Conservation (phyloP, 2,797 vertebrate species). For the Lates japonicus region DNA sequence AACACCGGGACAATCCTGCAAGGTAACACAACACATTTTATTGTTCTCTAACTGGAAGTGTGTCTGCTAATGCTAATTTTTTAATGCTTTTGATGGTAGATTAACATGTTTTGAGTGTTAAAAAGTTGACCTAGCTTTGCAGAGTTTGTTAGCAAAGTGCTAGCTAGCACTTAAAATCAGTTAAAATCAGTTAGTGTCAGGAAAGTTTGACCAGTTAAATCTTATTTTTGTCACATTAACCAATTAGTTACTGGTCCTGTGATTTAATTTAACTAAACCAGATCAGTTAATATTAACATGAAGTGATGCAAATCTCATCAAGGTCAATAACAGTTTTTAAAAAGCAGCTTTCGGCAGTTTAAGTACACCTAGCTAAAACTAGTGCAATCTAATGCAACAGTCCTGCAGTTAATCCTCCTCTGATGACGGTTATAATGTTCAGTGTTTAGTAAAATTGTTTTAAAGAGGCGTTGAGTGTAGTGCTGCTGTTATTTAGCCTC, state of each 20-base stretch:
- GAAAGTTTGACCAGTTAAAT: rapidly evolving
- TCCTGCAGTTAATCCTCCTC: background rate
- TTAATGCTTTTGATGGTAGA: background rate
- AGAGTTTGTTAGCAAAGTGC: background rate
- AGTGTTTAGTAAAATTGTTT: background rate
- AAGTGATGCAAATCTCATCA: background rate
- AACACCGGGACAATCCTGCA: background rate
- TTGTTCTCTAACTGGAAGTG: no score
- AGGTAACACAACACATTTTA: background rate
- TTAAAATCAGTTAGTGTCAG: background rate
- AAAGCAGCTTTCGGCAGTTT: background rate
- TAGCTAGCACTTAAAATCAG: background rate
- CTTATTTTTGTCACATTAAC: background rate
- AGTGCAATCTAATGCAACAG: no score
- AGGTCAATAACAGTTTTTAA: no score
- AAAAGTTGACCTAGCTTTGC: background rate
- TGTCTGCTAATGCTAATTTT: no score
- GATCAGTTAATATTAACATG: background rate
- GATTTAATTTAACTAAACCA: no score
- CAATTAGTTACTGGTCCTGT: background rate
- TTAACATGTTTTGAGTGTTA: background rate
- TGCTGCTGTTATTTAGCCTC: no score
- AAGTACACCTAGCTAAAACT: background rate
- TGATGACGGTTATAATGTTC: background rate
- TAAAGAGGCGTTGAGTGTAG: no score